Evolutionary conservation across 1,140 invertebrate species (phyloP), one percentile per base, ranked within the genome.

Genomic region (Artemia franciscana): DNA sequence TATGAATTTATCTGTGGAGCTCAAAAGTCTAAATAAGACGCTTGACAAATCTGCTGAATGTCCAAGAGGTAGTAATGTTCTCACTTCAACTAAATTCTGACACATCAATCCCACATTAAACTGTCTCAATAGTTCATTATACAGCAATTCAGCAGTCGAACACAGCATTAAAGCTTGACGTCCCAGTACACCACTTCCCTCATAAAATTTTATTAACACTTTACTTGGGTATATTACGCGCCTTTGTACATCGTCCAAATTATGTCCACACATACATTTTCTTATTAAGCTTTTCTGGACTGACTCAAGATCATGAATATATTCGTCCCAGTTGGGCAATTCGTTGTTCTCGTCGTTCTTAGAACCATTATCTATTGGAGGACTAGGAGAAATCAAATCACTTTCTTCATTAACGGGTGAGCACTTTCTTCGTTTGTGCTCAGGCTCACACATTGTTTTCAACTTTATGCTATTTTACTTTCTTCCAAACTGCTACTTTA

Each of bases 51-150:
- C 84, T 24, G 57, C 7, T n/a, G 39, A 30, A 68, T 85, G 81
- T 71, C 85, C 83, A 71, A 88, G 86, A 57, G 81, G 76, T 64
- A 86, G 80, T 26, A 90, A 74, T n/a, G 80, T 79, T 67, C 58
- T 57, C 26, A 86, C 82, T 73, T 85, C 86, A 15, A 86, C 80
- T 67, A 84, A 80, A 71, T 82, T 80, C 28, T 90, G 79, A 73
- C 87, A 90, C 71, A 89, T 84, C 24, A 83, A 78, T 1, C 86
- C 85, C 66, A 81, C 82, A 28, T 79, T 79, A 67, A 86, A 86
- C 71, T 91, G 87, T 69, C 86, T 85, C 57, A 88, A 77, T 67
- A 87, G 86, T 25, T 88, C 79, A 69, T 89, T 85, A 70, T 87
- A 88, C 57, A 90, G 73, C 5, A 90, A 73, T 66, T 90, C 85